phyloP scores from a whole-genome alignment of 2,797 vertebrate species.

The Leptatherina wallacei region DNA sequence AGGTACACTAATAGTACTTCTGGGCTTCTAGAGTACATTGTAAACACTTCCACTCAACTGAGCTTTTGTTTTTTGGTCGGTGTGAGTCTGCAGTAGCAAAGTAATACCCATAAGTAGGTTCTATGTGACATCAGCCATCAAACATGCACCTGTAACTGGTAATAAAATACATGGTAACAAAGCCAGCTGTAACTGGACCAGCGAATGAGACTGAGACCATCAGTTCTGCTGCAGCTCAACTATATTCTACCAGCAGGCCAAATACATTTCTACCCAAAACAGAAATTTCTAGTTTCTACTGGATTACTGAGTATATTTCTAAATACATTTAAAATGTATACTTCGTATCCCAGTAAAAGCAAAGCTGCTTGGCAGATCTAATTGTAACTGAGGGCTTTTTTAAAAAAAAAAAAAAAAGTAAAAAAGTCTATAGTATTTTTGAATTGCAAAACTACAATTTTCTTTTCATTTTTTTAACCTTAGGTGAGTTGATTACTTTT shows the following conservation, averaged over 20 bases:
- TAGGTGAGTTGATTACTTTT: not conserved
- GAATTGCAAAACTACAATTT: not conserved
- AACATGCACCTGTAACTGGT: not conserved
- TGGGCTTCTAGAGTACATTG: not conserved
- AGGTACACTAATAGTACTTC: not conserved
- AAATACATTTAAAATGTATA: not conserved
- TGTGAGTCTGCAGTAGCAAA: conserved; percentile 10
- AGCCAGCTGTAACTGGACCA: conserved; percentile 36
- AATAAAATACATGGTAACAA: conserved; percentile 32
- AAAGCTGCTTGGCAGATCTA: too few species aligned
- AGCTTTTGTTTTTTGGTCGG: not conserved
- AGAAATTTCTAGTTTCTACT: not conserved
- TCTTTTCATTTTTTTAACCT: not conserved
- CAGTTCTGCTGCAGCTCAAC: not conserved
- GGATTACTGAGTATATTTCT: not conserved
- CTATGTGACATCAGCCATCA: conserved; percentile 19
- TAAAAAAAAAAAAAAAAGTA: too few species aligned
- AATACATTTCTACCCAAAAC: not conserved
- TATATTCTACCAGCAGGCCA: conserved; percentile 14
- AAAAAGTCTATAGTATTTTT: too few species aligned
- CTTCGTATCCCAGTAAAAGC: too few species aligned
- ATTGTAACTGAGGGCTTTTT: too few species aligned
- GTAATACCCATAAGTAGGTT: not conserved
- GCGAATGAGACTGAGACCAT: not conserved
- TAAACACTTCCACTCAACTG: not conserved